phyloP scores from a whole-genome alignment of 2,797 vertebrate genomes.

The Rhabdomys pumilio region DNA sequence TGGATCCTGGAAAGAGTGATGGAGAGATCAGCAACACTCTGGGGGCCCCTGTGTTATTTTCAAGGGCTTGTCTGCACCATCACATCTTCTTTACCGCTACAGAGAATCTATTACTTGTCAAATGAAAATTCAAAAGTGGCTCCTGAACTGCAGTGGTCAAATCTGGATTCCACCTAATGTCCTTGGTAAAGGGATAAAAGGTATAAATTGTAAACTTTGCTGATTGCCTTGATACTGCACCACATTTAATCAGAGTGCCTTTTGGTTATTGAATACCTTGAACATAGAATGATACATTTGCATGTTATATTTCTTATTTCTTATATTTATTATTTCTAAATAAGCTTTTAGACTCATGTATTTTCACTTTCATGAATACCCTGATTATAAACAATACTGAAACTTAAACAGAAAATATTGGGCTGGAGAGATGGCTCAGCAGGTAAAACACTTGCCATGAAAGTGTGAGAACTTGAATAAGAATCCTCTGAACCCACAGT shows the following conservation, averaged over 20 bases:
- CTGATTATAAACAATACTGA: constrained; percentile 5
- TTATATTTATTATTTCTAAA: background rate
- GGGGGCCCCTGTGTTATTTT: no score
- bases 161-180: background rate
- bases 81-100: background rate
- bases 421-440: background rate
- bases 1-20: background rate
- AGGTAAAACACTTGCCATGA: background rate
- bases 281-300: background rate
- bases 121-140: background rate
- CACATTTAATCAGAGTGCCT: background rate
- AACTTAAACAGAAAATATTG: background rate
- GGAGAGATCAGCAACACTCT: no score
- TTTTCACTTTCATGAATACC: background rate
- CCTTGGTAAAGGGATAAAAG: background rate
- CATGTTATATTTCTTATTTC: background rate
- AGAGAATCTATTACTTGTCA: background rate
- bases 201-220: background rate
- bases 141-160: background rate
- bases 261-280: background rate
- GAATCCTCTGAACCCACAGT: background rate
- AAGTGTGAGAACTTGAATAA: no score
- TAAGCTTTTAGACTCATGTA: background rate
- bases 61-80: background rate
- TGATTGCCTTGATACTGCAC: background rate